A percentile compares a stretch with the other conserved stretches of the same genome.
These are phyloP conservation scores for Gonatopus flavifemur DNA, from an alignment of 1,140 invertebrate genomes.

Conservation along the genomic window DNA sequence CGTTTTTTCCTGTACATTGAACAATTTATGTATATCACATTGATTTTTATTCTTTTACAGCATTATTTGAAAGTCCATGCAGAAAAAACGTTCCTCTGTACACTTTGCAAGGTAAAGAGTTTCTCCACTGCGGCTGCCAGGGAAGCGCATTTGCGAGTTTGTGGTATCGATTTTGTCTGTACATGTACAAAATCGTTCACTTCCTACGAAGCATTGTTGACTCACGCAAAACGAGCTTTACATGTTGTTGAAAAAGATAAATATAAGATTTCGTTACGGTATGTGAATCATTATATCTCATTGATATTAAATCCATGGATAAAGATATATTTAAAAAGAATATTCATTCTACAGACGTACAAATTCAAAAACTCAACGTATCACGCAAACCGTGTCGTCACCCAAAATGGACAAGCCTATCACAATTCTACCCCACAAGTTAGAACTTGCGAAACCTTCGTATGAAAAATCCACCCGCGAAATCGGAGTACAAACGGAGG, in stretches of 20 bases:
- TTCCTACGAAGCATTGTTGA: conserved; percentile 62
- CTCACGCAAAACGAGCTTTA: conserved; percentile 60
- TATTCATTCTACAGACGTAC: conserved; percentile 13
- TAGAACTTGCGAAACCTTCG: conserved; percentile 8
- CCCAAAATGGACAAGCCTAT: conserved; percentile 25
- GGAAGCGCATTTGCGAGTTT: conserved; percentile 57
- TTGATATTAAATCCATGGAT: too few relatives aligned
- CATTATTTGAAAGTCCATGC: conserved; percentile 68
- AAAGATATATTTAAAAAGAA: too few relatives aligned
- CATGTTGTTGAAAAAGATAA: conserved; percentile 53
- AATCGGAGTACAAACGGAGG: conserved; percentile 51
- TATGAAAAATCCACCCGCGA: conserved; percentile 28
- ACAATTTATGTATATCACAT: background rate
- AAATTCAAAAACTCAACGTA: conserved; percentile 16
- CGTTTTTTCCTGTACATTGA: background rate
- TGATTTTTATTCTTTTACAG: conserved; percentile 40
- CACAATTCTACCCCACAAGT: conserved; percentile 35
- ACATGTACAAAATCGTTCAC: conserved; percentile 59
- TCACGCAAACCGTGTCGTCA: conserved; percentile 3
- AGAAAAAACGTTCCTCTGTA: conserved; percentile 59
- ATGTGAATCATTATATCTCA: too few relatives aligned
- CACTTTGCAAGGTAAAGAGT: conserved; percentile 58
- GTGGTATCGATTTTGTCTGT: conserved; percentile 58
- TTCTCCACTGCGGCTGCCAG: conserved; percentile 60
- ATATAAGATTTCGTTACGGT: conserved; percentile 44